Evolutionary conservation across 2,113 vertebrate species (phyloP), one percentile per base, ranked within the genome.

Genomic region (Tenrec ecaudatus): DNA sequence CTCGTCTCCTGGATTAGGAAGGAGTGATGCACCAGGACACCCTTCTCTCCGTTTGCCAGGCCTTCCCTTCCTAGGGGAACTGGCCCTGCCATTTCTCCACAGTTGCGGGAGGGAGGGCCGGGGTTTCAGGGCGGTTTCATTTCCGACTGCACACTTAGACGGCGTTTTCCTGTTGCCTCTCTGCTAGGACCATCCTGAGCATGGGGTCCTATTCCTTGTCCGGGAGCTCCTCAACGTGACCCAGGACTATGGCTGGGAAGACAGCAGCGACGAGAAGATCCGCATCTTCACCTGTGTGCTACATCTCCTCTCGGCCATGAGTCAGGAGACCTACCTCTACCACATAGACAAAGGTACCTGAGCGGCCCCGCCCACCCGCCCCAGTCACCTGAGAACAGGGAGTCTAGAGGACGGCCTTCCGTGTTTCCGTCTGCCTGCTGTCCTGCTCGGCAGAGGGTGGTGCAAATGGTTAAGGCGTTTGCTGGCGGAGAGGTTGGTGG

Each of bases 181-280:
- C 69, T 82, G 53, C 25, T 82, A 99, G 99, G 99, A 99, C 97
- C 99, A 99, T 94, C 99, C 99, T 1, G 99, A 99, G 64, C 99
- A 99, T 2, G 99, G 99, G 2, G 99, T 99, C 95, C 95, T 99
- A 79, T 99, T 99, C 93, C 98, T 99, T 31, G 99, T 99, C 79
- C 98, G 99, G 31, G 99, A 99, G 27, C 98, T 99, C 89, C 98
- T 99, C 33, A 99, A 99, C 73, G 99, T 99, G 97, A 99, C 99
- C 94, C 99, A 99, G 98, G 99, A 99, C 97, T 99, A 99, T 87
- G 99, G 98, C 3, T 99, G 99, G 99, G 99, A 99, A 96, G 99
- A 99, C 82, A 99, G 97, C 97, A 98, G 98, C 0, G 99, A 99
- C 3, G 99, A 99, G 62, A 99, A 99, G 96, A 96, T 99, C 96